A percentile compares a stretch with the other conserved stretches of the same genome.
phyloP scores from a whole-genome alignment of 2,797 vertebrate genomes.

The Melanotaenia maccullochi region DNA sequence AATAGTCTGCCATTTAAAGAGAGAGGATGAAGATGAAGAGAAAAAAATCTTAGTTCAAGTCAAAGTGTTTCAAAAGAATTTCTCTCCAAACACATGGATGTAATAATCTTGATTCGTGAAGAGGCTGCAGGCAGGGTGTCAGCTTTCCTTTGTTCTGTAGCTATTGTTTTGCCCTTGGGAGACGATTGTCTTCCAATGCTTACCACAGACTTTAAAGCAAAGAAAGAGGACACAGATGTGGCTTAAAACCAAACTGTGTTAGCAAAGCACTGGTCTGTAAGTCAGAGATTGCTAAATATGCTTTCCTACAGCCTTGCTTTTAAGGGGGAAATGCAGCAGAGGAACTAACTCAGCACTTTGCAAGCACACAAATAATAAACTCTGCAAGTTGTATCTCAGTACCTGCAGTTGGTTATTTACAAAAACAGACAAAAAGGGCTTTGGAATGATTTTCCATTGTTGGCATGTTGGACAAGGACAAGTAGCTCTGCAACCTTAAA shows the following conservation, averaged over 20 bases:
- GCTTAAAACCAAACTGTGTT: neutral
- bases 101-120: constrained; percentile 33
- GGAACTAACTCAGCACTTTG: constrained; percentile 5
- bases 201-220: constrained; percentile 5
- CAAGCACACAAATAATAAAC: neutral
- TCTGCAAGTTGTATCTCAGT: neutral
- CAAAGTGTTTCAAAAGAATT: constrained; percentile 3
- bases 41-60: too few relatives aligned
- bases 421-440: neutral
- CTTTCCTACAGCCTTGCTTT: neutral
- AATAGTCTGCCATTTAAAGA: too few relatives aligned
- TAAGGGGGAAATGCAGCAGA: neutral
- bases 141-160: constrained; percentile 31
- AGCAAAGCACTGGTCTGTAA: neutral
- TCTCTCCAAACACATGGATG: constrained; percentile 33
- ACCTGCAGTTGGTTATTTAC: neutral
- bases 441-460: neutral
- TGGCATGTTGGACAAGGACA: too few relatives aligned
- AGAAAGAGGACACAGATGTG: constrained; percentile 23
- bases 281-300: neutral
- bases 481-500: too few relatives aligned
- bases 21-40: neutral
- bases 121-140: constrained; percentile 33
- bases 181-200: constrained; percentile 3
- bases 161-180: constrained; percentile 1